Percentiles rank a stretch among this genome's conserved stretches.
phyloP scores from a whole-genome alignment of 1,140 invertebrate genomes.

The Caenorhabditis latens region DNA sequence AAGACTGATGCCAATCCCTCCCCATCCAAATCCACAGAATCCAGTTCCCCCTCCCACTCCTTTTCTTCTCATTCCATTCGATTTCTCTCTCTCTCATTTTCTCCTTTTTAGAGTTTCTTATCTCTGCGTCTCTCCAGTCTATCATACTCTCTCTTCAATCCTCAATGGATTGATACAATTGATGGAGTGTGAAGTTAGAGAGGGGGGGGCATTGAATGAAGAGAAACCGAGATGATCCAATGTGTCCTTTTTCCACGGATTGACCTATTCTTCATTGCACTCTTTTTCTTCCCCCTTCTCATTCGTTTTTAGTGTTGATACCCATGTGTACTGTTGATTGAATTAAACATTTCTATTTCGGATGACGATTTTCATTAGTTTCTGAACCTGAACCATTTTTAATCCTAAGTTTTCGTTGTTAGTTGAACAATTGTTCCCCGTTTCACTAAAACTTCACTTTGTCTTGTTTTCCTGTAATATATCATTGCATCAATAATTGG shows the following conservation, averaged over 20 bases:
- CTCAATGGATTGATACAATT: constrained; percentile 37
- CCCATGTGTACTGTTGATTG: too few species aligned
- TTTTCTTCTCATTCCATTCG: not conserved
- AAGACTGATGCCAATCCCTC: constrained; percentile 16
- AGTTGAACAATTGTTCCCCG: too few species aligned
- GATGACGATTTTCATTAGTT: too few species aligned
- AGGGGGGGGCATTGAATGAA: not conserved
- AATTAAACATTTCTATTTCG: too few species aligned
- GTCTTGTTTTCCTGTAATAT: too few species aligned
- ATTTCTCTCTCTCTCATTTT: not conserved
- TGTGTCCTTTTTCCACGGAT: constrained; percentile 29
- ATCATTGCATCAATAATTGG: too few species aligned
- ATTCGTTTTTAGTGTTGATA: too few species aligned
- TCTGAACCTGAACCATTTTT: too few species aligned
- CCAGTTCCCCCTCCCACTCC: constrained; percentile 1
- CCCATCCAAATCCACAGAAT: not conserved
- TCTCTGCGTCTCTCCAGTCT: constrained; percentile 11
- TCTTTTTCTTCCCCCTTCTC: too few species aligned
- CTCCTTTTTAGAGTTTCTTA: not conserved
- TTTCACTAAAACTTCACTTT: too few species aligned
- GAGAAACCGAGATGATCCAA: not conserved
- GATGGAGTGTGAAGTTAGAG: constrained; percentile 43
- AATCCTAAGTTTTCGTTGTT: too few species aligned
- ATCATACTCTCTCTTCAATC: not conserved
- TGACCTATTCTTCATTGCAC: constrained; percentile 26